Conservation (phyloP, 2,888 invertebrate species). For the Unio pictorum region DNA sequence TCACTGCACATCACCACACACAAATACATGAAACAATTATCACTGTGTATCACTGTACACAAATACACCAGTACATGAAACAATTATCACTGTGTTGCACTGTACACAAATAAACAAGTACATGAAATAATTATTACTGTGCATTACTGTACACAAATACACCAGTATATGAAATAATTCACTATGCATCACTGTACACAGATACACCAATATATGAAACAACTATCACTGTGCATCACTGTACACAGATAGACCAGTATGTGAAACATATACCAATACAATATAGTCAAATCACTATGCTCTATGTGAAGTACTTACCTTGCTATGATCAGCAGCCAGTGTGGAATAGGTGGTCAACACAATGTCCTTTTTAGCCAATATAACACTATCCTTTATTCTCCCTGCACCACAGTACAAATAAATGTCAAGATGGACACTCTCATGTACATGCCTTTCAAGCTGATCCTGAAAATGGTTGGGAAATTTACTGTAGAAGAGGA, state of each 20-base stretch:
- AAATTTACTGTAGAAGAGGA: not conserved
- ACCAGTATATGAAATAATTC: no score
- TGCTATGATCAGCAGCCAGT: constrained; percentile 39
- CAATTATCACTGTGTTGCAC: no score
- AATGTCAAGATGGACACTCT: constrained; percentile 42
- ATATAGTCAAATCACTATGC: not conserved
- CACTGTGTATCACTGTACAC: no score
- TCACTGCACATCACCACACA: no score
- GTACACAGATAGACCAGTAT: not conserved
- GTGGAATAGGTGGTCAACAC: constrained; percentile 56
- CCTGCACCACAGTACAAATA: constrained; percentile 48
- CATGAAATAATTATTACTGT: no score
- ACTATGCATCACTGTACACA: no score
- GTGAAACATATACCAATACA: not conserved
- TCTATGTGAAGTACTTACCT: constrained; percentile 23
- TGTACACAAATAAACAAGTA: no score
- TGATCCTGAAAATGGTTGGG: constrained; percentile 36
- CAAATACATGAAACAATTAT: no score
- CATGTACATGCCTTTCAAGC: constrained; percentile 48
- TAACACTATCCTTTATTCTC: constrained; percentile 27
- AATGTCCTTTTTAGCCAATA: constrained; percentile 46
- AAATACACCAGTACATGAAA: no score
- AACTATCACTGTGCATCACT: not conserved
- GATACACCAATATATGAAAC: not conserved
- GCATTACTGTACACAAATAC: no score